phyloP scores from a whole-genome alignment of 1,140 invertebrate genomes.

The Drosophila tristis region DNA sequence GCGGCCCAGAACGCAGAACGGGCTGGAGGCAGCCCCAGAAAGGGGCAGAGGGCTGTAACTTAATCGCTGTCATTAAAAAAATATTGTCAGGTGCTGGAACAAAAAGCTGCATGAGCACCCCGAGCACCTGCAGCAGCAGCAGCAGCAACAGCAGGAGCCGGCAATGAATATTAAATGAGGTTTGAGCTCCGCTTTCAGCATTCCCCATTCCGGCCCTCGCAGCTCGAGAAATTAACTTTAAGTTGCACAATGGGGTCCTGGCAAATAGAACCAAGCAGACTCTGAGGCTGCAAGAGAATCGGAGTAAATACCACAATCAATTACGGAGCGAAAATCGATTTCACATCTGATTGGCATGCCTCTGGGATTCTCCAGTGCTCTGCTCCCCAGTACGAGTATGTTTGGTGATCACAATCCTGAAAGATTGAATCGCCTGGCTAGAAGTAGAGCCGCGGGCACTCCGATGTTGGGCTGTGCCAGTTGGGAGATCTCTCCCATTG shows the following conservation, averaged over 20 bases:
- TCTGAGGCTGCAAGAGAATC: not conserved
- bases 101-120: conserved; percentile 57
- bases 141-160: conserved; percentile 29
- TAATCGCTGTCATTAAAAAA: conserved; percentile 78
- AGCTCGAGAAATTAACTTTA: conserved; percentile 53
- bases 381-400: too few relatives aligned
- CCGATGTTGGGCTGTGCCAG: too few relatives aligned
- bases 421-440: too few relatives aligned
- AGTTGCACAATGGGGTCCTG: conserved; percentile 10
- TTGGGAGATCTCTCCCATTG: conserved; percentile 26
- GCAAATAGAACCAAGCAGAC: too few relatives aligned
- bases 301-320: too few relatives aligned
- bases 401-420: not conserved
- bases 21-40: not conserved
- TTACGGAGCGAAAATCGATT: too few relatives aligned
- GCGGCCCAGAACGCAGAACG: not conserved
- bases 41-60: conserved; percentile 30
- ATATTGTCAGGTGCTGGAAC: conserved; percentile 74
- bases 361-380: too few relatives aligned
- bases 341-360: too few relatives aligned
- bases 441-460: not conserved
- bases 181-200: conserved; percentile 54
- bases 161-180: conserved; percentile 70
- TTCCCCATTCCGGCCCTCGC: conserved; percentile 20
- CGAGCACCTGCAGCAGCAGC: not conserved